These are phyloP conservation scores for Cremastobaeus sp. DNA, from an alignment of 2,888 invertebrate species.

Conservation along the genomic window DNA sequence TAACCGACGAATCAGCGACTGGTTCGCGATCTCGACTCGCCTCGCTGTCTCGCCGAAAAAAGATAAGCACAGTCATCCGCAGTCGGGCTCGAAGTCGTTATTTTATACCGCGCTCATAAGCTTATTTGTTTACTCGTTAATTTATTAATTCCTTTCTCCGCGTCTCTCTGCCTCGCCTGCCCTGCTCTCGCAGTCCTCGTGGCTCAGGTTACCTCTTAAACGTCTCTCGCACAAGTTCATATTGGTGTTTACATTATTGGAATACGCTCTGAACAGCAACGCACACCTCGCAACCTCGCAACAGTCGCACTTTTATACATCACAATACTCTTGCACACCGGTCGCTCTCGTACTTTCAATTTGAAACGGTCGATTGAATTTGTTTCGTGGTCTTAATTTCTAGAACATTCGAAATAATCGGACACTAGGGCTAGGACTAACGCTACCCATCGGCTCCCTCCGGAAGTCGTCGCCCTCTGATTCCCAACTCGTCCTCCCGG, in stretches of 20 bases:
- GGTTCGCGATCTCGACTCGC: no score
- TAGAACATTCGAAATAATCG: slow-evolving; percentile 59
- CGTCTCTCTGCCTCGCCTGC: no score
- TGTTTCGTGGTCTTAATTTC: slow-evolving; percentile 44
- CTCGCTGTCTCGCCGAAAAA: no score
- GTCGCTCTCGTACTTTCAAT: slow-evolving; percentile 66
- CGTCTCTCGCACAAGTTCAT: slow-evolving; percentile 53
- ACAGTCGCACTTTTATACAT: slow-evolving; percentile 43
- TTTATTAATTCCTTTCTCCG: slow-evolving; percentile 12
- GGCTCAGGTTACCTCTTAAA: slow-evolving; percentile 22
- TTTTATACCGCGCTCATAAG: slow-evolving; percentile 31
- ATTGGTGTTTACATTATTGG: slow-evolving; percentile 74
- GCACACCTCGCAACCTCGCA: no score
- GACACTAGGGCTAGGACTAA: slow-evolving; percentile 61
- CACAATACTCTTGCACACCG: slow-evolving; percentile 46
- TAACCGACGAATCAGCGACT: slow-evolving; percentile 65
- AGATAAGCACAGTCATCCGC: slow-evolving; percentile 43
- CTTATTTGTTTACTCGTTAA: slow-evolving; percentile 20
- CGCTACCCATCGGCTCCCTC: slow-evolving; percentile 63
- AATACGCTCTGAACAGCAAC: slow-evolving; percentile 68
- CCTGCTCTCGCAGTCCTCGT: no score
- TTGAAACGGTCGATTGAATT: slow-evolving; percentile 65
- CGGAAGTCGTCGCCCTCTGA: no score
- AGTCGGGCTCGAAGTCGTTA: slow-evolving; percentile 31
- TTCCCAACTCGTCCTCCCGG: no score